Evolutionary conservation across 2,888 invertebrate genomes (phyloP).

Genomic region (Cryptus armator): DNA sequence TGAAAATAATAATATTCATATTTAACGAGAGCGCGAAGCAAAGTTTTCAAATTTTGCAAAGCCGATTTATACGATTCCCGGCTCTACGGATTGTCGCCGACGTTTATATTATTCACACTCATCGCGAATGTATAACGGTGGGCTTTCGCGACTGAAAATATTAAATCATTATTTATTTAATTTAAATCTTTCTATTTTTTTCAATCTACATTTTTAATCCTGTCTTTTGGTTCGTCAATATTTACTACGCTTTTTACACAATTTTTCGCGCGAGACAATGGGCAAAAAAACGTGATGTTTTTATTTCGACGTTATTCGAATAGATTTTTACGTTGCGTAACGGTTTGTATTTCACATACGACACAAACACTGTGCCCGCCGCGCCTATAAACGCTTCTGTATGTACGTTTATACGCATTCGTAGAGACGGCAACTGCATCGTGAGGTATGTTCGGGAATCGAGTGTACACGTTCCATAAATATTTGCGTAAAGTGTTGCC

Average conservation of each 20-base stretch:
- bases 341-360: slow-evolving; percentile 11
- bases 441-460: slow-evolving; percentile 66
- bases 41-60: slow-evolving; percentile 1
- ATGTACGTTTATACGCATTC: slow-evolving; percentile 39
- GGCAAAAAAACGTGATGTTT: slow-evolving; percentile 14
- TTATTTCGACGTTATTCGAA: slow-evolving; percentile 40
- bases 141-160: background rate
- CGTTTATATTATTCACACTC: slow-evolving; percentile 1
- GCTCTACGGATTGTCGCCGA: background rate
- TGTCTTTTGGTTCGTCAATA: background rate
- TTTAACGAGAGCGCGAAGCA: background rate
- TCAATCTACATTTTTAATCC: background rate
- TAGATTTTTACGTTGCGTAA: slow-evolving; percentile 28
- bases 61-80: slow-evolving; percentile 32
- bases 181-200: background rate
- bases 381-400: slow-evolving; percentile 5
- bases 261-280: background rate
- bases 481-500: slow-evolving; percentile 81
- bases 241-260: background rate
- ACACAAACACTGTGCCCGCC: background rate
- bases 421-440: slow-evolving; percentile 23
- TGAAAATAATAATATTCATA: slow-evolving; percentile 25
- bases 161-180: background rate
- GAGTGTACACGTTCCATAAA: slow-evolving; percentile 81
- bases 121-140: background rate